Percentiles rank a stretch among this genome's conserved stretches.
Evolutionary conservation across 2,888 invertebrate species (phyloP).

Genomic region (Dysmachus trigonus): DNA sequence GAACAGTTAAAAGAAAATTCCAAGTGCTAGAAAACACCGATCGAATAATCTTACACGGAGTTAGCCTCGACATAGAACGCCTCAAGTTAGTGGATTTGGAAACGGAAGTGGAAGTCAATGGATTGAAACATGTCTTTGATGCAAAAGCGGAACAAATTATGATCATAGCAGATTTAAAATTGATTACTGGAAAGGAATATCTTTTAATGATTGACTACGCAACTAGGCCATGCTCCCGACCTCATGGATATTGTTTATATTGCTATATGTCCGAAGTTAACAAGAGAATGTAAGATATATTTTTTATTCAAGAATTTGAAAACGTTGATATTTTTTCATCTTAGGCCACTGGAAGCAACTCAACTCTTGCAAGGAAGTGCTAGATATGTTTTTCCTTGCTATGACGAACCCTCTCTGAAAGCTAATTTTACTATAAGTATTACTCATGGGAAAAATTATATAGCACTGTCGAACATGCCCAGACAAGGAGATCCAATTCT

Average conservation of each 20-base stretch:
- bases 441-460: slow-evolving; percentile 65
- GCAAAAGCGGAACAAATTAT: background rate
- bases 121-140: background rate
- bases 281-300: too few relatives aligned
- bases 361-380: slow-evolving; percentile 75
- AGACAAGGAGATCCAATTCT: slow-evolving; percentile 44
- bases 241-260: slow-evolving; percentile 72
- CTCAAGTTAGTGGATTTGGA: background rate
- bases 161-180: background rate
- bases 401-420: slow-evolving; percentile 78
- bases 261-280: slow-evolving; percentile 62
- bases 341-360: slow-evolving; percentile 54
- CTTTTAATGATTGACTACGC: slow-evolving; percentile 67
- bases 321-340: background rate
- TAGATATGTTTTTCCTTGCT: slow-evolving; percentile 78
- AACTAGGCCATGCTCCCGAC: slow-evolving; percentile 64
- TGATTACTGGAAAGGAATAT: slow-evolving; percentile 55
- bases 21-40: too few relatives aligned
- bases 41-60: background rate
- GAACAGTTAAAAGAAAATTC: too few relatives aligned
- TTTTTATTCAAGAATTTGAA: background rate
- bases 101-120: background rate
- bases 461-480: slow-evolving; percentile 63
- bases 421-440: slow-evolving; percentile 73
- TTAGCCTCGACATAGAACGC: background rate